Conservation (phyloP, 1,140 invertebrate species). For the Penaeus vannamei region DNA sequence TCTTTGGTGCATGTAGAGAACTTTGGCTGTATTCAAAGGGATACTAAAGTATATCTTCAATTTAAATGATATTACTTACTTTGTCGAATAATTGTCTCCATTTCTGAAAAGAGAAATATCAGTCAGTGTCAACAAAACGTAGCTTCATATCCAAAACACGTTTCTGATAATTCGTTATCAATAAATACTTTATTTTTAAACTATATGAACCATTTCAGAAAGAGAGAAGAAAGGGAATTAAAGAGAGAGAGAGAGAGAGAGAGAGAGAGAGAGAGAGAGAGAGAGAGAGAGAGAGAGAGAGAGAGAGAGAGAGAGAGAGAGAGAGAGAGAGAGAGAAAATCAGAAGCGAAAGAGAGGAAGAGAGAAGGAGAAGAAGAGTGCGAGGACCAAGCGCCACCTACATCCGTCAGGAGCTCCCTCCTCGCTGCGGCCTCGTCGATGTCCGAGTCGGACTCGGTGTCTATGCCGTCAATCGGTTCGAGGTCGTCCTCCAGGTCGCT, state of each 20-base stretch:
- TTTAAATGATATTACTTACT: no score
- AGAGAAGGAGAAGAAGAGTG: not conserved
- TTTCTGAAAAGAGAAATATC: no score
- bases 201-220: no score
- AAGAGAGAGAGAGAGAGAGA: not conserved
- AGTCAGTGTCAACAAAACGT: no score
- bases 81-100: no score
- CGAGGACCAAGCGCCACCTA: conserved; percentile 72
- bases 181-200: no score
- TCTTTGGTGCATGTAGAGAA: no score
- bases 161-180: no score
- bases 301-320: conserved; percentile 9
- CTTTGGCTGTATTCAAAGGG: no score
- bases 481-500: conserved; percentile 65
- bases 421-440: conserved; percentile 78
- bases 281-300: not conserved
- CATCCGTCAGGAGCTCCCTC: conserved; percentile 83
- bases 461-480: conserved; percentile 63
- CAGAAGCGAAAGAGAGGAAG: not conserved
- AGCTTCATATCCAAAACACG: no score
- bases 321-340: not conserved
- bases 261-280: not conserved
- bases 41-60: no score
- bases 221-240: not conserved
- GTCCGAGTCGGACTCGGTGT: conserved; percentile 75